Conservation (phyloP, 1,140 invertebrate species). For the Argopecten irradians region DNA sequence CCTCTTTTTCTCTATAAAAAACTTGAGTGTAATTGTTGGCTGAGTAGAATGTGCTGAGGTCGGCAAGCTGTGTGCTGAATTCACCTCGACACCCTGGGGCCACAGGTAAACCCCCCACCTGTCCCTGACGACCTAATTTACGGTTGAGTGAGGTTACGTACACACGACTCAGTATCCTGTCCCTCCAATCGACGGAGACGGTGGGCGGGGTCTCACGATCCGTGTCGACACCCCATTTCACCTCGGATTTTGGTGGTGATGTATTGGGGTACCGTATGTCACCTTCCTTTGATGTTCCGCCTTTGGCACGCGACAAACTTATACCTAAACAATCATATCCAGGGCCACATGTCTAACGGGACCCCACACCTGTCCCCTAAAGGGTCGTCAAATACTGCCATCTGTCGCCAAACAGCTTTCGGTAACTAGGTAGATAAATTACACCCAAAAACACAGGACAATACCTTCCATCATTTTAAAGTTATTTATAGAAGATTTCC, state of each 20-base stretch:
- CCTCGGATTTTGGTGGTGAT: constrained; percentile 44
- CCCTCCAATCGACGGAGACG: constrained; percentile 6
- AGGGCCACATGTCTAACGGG: neutral
- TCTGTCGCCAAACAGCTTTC: neutral
- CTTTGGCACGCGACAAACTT: constrained; percentile 42
- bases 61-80: neutral
- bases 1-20: constrained; percentile 6
- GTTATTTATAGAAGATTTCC: neutral
- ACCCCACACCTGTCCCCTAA: neutral
- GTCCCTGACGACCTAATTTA: neutral
- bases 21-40: neutral
- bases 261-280: constrained; percentile 30
- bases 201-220: constrained; percentile 29
- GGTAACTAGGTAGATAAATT: neutral
- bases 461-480: neutral
- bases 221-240: constrained; percentile 32
- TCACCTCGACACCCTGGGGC: neutral
- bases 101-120: constrained; percentile 5
- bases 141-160: constrained; percentile 38
- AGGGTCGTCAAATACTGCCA: neutral
- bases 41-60: neutral
- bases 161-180: constrained; percentile 26
- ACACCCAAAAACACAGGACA: neutral
- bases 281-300: constrained; percentile 43
- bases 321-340: constrained; percentile 5